Percentiles rank a stretch among this genome's conserved stretches.
Evolutionary conservation across 2,888 invertebrate genomes (phyloP).

Genomic region (Diaprepes abbreviatus): DNA sequence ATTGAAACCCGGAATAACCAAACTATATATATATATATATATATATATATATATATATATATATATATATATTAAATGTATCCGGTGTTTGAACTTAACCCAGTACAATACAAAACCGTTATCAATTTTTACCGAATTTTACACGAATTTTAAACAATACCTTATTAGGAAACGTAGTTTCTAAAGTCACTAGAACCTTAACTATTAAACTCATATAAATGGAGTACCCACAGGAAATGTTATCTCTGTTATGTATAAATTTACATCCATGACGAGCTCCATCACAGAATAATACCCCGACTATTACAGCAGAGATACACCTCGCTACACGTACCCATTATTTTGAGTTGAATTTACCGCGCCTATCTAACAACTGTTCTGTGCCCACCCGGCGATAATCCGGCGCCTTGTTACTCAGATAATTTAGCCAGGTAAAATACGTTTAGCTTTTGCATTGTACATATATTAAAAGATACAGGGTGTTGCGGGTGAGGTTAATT

Average conservation of each 20-base stretch:
- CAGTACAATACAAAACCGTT: too few species aligned
- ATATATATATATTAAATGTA: too few species aligned
- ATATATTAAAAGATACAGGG: neutral
- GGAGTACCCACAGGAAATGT: neutral
- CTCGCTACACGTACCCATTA: conserved; percentile 3
- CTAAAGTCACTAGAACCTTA: neutral
- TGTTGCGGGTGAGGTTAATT: neutral
- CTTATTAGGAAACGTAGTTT: neutral
- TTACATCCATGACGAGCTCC: conserved; percentile 5
- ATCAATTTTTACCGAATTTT: too few species aligned
- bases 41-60: too few species aligned
- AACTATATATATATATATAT: too few species aligned
- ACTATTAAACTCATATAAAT: neutral
- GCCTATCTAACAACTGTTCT: conserved; percentile 19
- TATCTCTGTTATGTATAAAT: conserved; percentile 5
- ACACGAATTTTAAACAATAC: neutral
- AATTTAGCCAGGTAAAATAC: conserved; percentile 19
- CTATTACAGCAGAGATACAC: neutral
- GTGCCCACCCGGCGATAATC: conserved; percentile 14
- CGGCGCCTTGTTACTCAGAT: conserved; percentile 13
- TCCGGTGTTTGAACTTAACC: too few species aligned
- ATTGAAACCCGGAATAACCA: too few species aligned
- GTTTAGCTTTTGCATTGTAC: conserved; percentile 1
- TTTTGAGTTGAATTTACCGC: conserved; percentile 2
- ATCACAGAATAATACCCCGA: neutral